Base-by-base conservation (phyloP, 2,888 invertebrate genomes). In the Pristionchus arcanus region DNA sequence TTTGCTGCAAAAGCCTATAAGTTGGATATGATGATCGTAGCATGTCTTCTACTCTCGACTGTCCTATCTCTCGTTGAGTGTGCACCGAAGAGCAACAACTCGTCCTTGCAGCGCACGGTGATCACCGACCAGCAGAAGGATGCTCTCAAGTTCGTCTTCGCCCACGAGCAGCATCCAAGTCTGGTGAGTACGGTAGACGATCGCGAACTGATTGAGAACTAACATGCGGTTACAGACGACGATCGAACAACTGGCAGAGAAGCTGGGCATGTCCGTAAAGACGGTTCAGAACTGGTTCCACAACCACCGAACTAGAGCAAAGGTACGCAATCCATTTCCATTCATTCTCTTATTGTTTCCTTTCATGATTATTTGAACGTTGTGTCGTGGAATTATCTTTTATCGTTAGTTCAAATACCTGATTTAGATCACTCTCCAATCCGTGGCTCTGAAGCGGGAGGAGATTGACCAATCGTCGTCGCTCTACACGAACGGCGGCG, bases 211-310 rank as follows among this genome's bases (percentile, higher is more conserved):
- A 83, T 25, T 19, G 37, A 19, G 0, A 16, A 49, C 15, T 71
- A 21, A 34, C 13, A n/a, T 87, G 28, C 28, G 25, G 28, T 59
- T 85, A 16, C 59, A 81, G 89, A n/a, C 81, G 21, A 83, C 98
- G 90, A 98, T 99, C 92, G 98, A 99, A 95, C 98, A 98, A 95
- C 96, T 99, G 90, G 98, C 98, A 55, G 97, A 97, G 55, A 98
- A 98, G 95, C 96, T 99, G 90, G 97, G 97, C 16, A 96, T 99
- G 71, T 97, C 98, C 13, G 97, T 98, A 87, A 97, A 99, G 93
- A 99, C 99, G 89, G 98, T 99, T 94, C 98, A 98, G 91, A 99
- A 99, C 96, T 99, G 99, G 99, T 99, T 99, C 96, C 99, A 99
- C 96, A 99, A 99, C 96, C 98, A 99, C 95, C 97, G 99, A 94